These are phyloP conservation scores for Miltochrista miniata DNA, from an alignment of 2,888 invertebrate genomes.

Conservation along the genomic window DNA sequence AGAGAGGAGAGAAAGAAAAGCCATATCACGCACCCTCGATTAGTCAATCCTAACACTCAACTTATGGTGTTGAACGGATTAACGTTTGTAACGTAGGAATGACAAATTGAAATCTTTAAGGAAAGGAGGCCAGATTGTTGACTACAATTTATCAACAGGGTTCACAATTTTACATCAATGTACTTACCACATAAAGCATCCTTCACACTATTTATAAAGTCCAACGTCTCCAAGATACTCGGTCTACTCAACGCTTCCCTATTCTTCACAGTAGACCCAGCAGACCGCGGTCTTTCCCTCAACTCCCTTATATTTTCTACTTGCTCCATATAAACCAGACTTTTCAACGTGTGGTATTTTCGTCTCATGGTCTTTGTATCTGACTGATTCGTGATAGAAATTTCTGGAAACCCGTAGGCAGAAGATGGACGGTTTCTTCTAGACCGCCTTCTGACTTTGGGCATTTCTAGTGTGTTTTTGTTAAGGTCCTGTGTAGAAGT, in stretches of 20 bases:
- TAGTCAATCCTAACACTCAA: no score
- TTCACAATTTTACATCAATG: neutral
- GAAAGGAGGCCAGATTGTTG: no score
- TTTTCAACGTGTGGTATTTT: conserved; percentile 59
- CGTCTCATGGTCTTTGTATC: conserved; percentile 63
- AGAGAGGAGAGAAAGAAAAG: no score
- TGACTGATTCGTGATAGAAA: conserved; percentile 66
- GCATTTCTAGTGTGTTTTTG: conserved; percentile 44
- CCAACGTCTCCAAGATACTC: conserved; percentile 72
- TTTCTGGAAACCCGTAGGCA: conserved; percentile 72
- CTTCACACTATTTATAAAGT: conserved; percentile 75
- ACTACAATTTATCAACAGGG: no score
- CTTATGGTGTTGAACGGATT: no score
- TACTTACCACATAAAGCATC: conserved; percentile 69
- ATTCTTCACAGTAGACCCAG: conserved; percentile 71
- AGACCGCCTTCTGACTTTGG: conserved; percentile 57
- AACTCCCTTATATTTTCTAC: conserved; percentile 70
- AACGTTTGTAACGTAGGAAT: no score
- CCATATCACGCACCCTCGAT: no score
- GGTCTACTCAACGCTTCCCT: conserved; percentile 71
- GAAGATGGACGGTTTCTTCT: conserved; percentile 61
- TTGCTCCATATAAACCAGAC: conserved; percentile 71
- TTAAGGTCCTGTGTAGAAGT: conserved; percentile 49
- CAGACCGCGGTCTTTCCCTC: conserved; percentile 69
- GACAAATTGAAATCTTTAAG: no score